phyloP scores from a whole-genome alignment of 1,140 invertebrate species.

The Neuroterus valhalla region DNA sequence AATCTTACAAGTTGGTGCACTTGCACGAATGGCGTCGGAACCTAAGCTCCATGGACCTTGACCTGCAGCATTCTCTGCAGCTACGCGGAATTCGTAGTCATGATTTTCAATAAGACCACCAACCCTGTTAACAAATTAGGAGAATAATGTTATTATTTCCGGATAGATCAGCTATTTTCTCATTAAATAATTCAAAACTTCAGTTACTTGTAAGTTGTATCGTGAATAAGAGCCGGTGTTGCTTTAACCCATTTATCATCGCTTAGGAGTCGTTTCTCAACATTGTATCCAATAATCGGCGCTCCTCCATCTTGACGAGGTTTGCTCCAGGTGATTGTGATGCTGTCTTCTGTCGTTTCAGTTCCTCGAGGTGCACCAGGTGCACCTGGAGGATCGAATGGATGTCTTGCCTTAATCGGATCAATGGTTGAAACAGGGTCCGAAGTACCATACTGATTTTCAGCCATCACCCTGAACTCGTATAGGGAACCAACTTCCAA shows the following conservation, averaged over 20 bases:
- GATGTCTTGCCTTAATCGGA: conserved; percentile 95
- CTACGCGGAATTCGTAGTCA: conserved; percentile 97
- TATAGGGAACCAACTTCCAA: conserved; percentile 93
- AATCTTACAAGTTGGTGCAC: conserved; percentile 85
- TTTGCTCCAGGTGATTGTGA: conserved; percentile 94
- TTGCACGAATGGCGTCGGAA: conserved; percentile 92
- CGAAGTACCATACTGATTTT: conserved; percentile 96
- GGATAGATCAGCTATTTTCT: neutral
- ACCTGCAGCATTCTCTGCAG: conserved; percentile 96
- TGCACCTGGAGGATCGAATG: conserved; percentile 94
- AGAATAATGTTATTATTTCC: neutral
- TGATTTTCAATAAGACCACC: conserved; percentile 94
- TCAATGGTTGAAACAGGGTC: conserved; percentile 92
- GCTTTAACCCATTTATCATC: conserved; percentile 95
- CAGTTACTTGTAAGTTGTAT: conserved; percentile 82
- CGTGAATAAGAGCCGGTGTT: conserved; percentile 86
- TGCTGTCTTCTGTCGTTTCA: conserved; percentile 94
- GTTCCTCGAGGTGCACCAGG: conserved; percentile 91
- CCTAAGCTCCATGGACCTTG: conserved; percentile 93
- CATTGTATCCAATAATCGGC: conserved; percentile 91
- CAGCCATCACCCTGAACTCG: conserved; percentile 98
- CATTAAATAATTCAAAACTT: conserved; percentile 3
- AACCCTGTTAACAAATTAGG: conserved; percentile 77
- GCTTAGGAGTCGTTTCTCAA: conserved; percentile 92
- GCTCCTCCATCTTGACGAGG: conserved; percentile 95